phyloP scores from a whole-genome alignment of 1,140 invertebrate species.

The Acromyrmex echinatior region DNA sequence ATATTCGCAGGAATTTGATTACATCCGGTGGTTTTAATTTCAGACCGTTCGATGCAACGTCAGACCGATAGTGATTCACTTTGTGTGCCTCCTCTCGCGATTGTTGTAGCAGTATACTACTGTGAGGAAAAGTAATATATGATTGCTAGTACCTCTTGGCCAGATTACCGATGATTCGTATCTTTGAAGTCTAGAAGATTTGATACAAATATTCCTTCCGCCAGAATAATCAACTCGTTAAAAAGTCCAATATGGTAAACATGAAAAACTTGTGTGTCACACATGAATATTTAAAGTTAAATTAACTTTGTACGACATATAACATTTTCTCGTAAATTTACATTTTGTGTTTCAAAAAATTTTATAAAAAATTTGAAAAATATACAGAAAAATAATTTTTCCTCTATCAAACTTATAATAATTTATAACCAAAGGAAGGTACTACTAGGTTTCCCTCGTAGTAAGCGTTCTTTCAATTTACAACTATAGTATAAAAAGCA shows the following conservation, averaged over 20 bases:
- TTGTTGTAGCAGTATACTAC: constrained; percentile 10
- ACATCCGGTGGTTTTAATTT: constrained; percentile 55
- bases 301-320: not conserved
- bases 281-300: not conserved
- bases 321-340: not conserved
- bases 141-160: not conserved
- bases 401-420: not conserved
- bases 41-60: constrained; percentile 15
- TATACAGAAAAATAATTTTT: not conserved
- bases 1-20: constrained; percentile 60
- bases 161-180: not conserved
- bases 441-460: not conserved
- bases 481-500: not conserved
- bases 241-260: not conserved
- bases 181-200: not conserved
- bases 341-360: not conserved
- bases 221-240: not conserved
- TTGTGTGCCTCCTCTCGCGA: constrained; percentile 37
- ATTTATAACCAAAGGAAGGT: too few species aligned
- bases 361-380: not conserved
- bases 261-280: not conserved
- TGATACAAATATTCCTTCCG: not conserved
- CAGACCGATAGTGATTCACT: constrained; percentile 27
- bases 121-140: not conserved
- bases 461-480: not conserved